Conservation (phyloP, 2,797 vertebrate genomes). For the Acipenser ruthenus region DNA sequence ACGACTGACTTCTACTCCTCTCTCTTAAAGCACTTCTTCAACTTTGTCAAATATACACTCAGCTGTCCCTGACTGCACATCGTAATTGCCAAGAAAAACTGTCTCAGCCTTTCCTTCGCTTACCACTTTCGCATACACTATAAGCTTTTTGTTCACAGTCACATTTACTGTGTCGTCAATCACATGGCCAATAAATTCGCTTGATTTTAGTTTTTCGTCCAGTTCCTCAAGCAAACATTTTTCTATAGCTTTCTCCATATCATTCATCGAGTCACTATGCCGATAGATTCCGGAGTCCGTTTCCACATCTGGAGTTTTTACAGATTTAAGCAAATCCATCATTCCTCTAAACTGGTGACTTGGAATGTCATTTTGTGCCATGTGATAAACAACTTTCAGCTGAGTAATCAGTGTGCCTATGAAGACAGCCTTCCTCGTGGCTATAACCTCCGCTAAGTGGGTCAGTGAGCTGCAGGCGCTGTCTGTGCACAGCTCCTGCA, state of each 20-base stretch:
- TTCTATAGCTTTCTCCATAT: slow-evolving; percentile 10
- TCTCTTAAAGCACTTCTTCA: background rate
- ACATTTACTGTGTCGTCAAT: slow-evolving; percentile 15
- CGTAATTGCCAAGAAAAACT: slow-evolving; percentile 13
- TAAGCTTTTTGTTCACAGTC: slow-evolving; percentile 12
- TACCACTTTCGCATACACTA: slow-evolving; percentile 9
- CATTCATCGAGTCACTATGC: slow-evolving; percentile 6
- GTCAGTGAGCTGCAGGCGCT: too few species aligned
- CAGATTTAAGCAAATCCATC: slow-evolving; percentile 8
- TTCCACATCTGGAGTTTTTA: slow-evolving; percentile 11
- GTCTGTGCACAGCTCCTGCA: too few species aligned
- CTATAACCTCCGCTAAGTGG: too few species aligned
- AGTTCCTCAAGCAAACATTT: slow-evolving; percentile 2
- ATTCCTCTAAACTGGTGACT: slow-evolving; percentile 8
- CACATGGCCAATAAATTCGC: slow-evolving; percentile 10
- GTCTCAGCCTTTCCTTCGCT: slow-evolving; percentile 7
- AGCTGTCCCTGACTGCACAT: slow-evolving; percentile 7
- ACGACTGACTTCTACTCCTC: background rate
- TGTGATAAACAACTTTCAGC: too few species aligned
- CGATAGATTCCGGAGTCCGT: background rate
- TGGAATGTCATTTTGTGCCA: too few species aligned
- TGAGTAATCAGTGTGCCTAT: too few species aligned
- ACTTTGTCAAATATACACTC: slow-evolving; percentile 12
- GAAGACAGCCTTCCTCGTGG: too few species aligned
- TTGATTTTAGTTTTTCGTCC: slow-evolving; percentile 9